phyloP scores from a whole-genome alignment of 2,888 invertebrate genomes.

The Amiota mariae region DNA sequence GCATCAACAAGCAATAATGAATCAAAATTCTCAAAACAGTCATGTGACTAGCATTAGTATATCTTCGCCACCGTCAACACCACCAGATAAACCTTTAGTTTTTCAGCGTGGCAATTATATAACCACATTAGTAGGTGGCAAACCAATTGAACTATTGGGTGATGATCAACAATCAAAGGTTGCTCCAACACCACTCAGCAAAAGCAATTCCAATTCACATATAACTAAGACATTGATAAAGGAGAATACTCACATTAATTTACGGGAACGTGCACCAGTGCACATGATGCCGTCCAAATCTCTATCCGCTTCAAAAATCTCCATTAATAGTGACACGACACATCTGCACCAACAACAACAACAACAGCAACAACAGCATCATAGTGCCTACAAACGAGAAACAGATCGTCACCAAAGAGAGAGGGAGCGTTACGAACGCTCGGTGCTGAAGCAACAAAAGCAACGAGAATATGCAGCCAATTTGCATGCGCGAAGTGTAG shows the following conservation, averaged over 20 bases:
- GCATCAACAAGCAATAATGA: conserved; percentile 33
- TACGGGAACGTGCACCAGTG: conserved; percentile 55
- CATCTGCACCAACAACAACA: conserved; percentile 61
- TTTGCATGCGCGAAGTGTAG: conserved; percentile 71
- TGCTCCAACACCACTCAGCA: conserved; percentile 32
- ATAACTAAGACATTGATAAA: conserved; percentile 72
- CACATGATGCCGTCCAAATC: conserved; percentile 65
- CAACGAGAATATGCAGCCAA: conserved; percentile 60
- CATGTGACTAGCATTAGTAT: conserved; percentile 84
- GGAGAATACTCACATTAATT: conserved; percentile 67
- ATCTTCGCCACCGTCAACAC: conserved; percentile 77
- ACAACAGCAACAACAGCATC: conserved; percentile 45
- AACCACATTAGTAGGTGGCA: conserved; percentile 79
- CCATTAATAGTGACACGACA: conserved; percentile 71
- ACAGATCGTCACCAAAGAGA: conserved; percentile 63
- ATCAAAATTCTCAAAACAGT: conserved; percentile 48
- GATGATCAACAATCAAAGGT: conserved; percentile 44
- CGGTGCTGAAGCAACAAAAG: conserved; percentile 50
- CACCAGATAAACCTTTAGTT: conserved; percentile 77
- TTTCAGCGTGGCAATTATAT: conserved; percentile 88
- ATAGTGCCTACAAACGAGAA: conserved; percentile 54
- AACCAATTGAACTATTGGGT: conserved; percentile 70
- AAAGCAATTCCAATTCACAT: conserved; percentile 57
- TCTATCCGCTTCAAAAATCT: conserved; percentile 72
- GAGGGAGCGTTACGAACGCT: conserved; percentile 60